Evolutionary conservation across 2,888 invertebrate genomes (phyloP).

Genomic region (Eupithecia exiguata): DNA sequence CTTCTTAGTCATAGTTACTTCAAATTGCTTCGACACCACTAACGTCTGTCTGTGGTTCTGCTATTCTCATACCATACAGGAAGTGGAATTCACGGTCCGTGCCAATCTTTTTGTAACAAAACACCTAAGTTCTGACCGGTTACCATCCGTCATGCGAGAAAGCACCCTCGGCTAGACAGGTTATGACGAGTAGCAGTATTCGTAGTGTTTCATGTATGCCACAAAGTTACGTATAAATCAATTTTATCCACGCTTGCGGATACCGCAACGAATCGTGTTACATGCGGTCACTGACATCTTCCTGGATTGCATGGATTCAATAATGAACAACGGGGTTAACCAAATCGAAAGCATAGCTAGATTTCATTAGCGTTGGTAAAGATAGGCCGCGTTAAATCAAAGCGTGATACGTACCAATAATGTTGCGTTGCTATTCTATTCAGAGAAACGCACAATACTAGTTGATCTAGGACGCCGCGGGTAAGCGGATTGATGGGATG

Average conservation of each 20-base stretch:
- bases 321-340: conserved; percentile 44
- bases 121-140: conserved; percentile 26
- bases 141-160: conserved; percentile 45
- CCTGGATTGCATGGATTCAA: conserved; percentile 69
- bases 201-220: conserved; percentile 46
- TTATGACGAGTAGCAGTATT: conserved; percentile 38
- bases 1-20: background rate
- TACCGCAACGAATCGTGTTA: conserved; percentile 74
- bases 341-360: conserved; percentile 31
- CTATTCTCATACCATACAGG: conserved; percentile 30
- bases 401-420: background rate
- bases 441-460: conserved; percentile 47
- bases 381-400: background rate
- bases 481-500: conserved; percentile 55
- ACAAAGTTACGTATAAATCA: conserved; percentile 65
- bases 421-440: conserved; percentile 31
- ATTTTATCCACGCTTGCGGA: conserved; percentile 71
- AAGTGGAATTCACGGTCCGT: conserved; percentile 54
- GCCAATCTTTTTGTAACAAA: conserved; percentile 49
- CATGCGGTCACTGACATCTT: conserved; percentile 77
- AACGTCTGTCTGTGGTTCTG: conserved; percentile 1
- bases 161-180: conserved; percentile 33
- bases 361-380: conserved; percentile 1
- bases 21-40: background rate
- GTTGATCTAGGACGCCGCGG: conserved; percentile 34